Conservation (phyloP, 2,888 invertebrate genomes). For the Parnassius apollo region DNA sequence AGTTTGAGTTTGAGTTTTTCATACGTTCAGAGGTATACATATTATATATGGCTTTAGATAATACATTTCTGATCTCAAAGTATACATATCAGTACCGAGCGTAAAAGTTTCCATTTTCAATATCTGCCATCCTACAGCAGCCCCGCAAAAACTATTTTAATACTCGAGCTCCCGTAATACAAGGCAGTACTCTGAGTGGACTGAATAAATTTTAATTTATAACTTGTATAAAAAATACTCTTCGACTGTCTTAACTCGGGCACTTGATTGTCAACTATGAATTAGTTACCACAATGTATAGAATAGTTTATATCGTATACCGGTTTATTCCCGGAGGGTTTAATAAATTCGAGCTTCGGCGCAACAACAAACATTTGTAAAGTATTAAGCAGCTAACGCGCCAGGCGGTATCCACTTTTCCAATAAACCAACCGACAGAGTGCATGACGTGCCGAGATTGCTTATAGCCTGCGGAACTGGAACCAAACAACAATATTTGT, state of each 20-base stretch:
- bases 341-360: slow-evolving; percentile 1
- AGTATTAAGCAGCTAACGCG: slow-evolving; percentile 35
- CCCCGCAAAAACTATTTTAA: slow-evolving; percentile 31
- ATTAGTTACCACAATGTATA: background rate
- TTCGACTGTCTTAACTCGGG: slow-evolving; percentile 31
- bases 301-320: background rate
- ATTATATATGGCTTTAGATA: no score
- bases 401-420: slow-evolving; percentile 57
- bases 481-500: slow-evolving; percentile 76
- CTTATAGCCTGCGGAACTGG: slow-evolving; percentile 63
- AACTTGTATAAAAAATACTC: slow-evolving; percentile 38
- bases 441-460: slow-evolving; percentile 75
- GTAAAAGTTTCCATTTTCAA: slow-evolving; percentile 22
- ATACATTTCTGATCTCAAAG: no score
- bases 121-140: slow-evolving; percentile 25
- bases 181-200: slow-evolving; percentile 32
- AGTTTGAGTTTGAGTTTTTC: no score
- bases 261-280: slow-evolving; percentile 11
- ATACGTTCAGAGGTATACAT: no score
- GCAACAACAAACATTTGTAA: slow-evolving; percentile 42
- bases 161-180: slow-evolving; percentile 35
- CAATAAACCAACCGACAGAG: slow-evolving; percentile 68
- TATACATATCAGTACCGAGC: slow-evolving; percentile 1
- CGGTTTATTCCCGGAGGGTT: background rate
- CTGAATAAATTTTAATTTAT: slow-evolving; percentile 48